Conservation (phyloP, 2,797 vertebrate species). For the Mus caroli region DNA sequence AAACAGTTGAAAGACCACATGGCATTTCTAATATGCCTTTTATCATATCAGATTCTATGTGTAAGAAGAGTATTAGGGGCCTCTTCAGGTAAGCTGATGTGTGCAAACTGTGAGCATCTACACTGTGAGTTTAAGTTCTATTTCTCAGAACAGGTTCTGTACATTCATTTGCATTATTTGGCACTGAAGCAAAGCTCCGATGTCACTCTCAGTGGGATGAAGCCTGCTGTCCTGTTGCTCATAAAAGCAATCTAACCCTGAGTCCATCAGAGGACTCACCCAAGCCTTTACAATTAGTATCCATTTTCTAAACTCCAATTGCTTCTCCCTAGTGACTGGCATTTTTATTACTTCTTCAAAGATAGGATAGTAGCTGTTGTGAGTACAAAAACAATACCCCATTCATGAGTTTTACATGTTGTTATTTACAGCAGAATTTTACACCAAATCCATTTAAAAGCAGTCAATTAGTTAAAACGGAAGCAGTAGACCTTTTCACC, state of each 20-base stretch:
- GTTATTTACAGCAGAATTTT: neutral
- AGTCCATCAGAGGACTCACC: neutral
- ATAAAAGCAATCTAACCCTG: neutral
- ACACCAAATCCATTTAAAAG: neutral
- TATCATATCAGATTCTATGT: neutral
- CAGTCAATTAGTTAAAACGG: neutral
- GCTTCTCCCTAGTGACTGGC: neutral
- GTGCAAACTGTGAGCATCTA: neutral
- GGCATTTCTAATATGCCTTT: neutral
- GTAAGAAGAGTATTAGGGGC: neutral
- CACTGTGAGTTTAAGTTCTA: neutral
- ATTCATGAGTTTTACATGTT: neutral
- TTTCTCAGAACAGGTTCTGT: neutral
- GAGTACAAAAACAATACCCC: neutral
- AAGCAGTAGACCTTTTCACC: neutral
- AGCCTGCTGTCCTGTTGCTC: neutral
- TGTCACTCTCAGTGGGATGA: neutral
- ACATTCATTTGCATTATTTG: neutral
- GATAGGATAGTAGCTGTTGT: neutral
- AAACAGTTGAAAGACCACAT: neutral
- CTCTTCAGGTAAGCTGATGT: neutral
- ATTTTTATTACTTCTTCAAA: neutral
- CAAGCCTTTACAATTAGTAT: neutral
- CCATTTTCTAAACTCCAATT: neutral
- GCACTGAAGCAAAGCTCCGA: neutral